Evolutionary conservation across 2,888 invertebrate species (phyloP), one percentile per base, ranked within the genome.

Genomic region (Diarsia mendica): DNA sequence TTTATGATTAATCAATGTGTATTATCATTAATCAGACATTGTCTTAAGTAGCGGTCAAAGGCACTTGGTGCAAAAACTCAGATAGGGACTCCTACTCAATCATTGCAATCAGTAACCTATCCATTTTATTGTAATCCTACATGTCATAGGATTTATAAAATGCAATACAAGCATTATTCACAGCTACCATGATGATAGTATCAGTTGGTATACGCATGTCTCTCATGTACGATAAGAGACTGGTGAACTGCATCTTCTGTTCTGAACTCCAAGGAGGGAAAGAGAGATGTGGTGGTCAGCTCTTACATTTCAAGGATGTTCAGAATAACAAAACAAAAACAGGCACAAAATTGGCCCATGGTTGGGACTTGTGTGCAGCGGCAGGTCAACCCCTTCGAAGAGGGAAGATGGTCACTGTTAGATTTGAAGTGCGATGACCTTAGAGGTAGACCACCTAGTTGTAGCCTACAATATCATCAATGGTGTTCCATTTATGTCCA

Each of bases 21-120:
- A 68, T 80, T 79, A 79, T 28, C 28, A 2, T 28, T 28, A 2
- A 28, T 80, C 60, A 8, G 60, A 55, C 53, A 65, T 53, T 67
- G 51, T 46, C 13, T 66, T 49, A 33, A 49, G 28, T 48, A 76
- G 48, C 20, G 8, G 71, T 68, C 58, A 53, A 44, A 64, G 9
- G 23, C 39, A 28, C 15, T 49, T 39, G 3, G 46, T 28, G 53
- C 13, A 63, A 15, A 15, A 15, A n/a, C n/a, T 44, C 8, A 44
- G 64, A 77, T 60, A 65, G 55, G 23, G 23, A 28, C 33, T 39
- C 48, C 67, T 72, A 69, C 44, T 84, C 84, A 58, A 80, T 81
- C 81, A 80, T 74, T 67, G 23, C 68, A 68, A 84, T 84, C 84
- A 51, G n/a, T n/a, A 70, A 20, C 60, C 44, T 44, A 73, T 83